phyloP scores from a whole-genome alignment of 2,888 invertebrate genomes.

The Aethes cnicana region DNA sequence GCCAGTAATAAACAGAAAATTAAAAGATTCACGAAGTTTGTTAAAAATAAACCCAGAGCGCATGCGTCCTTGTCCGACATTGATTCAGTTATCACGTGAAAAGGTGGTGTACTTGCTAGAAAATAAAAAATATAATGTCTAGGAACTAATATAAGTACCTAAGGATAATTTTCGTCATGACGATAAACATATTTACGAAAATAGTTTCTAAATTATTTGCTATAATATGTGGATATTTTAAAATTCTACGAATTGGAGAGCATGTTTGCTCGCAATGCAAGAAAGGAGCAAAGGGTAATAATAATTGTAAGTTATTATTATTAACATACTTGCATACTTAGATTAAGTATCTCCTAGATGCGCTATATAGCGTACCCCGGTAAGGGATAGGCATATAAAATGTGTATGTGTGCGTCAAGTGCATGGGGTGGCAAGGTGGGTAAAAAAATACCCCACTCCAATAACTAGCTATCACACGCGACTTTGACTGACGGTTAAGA shows the following conservation, averaged over 20 bases:
- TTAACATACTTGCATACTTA: too few relatives aligned
- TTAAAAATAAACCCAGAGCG: not conserved
- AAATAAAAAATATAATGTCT: not conserved
- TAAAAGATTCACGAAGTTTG: too few relatives aligned
- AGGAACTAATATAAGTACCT: not conserved
- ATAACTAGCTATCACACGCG: too few relatives aligned
- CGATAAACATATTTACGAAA: not conserved
- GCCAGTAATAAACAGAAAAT: too few relatives aligned
- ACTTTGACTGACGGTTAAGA: too few relatives aligned
- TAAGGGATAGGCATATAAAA: too few relatives aligned
- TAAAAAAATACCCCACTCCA: too few relatives aligned
- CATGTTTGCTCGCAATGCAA: constrained; percentile 1
- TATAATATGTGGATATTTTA: not conserved
- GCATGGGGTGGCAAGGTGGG: too few relatives aligned
- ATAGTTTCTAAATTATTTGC: not conserved
- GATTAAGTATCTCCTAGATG: too few relatives aligned
- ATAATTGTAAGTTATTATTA: not conserved
- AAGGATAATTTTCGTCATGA: too few relatives aligned
- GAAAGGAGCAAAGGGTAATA: not conserved
- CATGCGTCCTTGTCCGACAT: constrained; percentile 5
- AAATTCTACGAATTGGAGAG: not conserved
- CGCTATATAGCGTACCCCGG: too few relatives aligned
- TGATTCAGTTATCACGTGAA: constrained; percentile 7
- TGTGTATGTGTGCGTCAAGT: too few relatives aligned
- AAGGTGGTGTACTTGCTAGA: not conserved